phyloP scores from a whole-genome alignment of 2,113 vertebrate genomes.

The Xyrauchen texanus region DNA sequence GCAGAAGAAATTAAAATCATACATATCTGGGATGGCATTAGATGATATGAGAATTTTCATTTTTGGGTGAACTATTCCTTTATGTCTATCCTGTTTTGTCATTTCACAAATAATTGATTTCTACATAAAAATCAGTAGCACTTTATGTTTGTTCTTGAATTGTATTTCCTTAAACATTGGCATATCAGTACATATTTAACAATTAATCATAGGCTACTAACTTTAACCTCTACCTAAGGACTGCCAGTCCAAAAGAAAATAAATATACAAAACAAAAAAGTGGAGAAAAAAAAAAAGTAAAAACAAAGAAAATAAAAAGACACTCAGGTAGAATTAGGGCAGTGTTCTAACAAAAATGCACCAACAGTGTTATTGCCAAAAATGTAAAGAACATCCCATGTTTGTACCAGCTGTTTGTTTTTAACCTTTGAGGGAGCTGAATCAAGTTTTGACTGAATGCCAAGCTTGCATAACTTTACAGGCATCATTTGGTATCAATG shows the following conservation, averaged over 20 bases:
- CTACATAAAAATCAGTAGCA: conserved; percentile 55
- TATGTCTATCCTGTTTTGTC: conserved; percentile 22
- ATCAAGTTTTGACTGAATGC: conserved; percentile 26
- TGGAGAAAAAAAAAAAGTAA: neutral
- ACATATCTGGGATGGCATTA: no score
- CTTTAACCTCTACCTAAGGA: conserved; percentile 49
- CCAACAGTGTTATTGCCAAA: conserved; percentile 60
- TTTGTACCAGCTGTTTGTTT: conserved; percentile 7
- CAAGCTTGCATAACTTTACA: neutral
- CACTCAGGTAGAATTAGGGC: conserved; percentile 48
- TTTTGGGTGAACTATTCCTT: no score
- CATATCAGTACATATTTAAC: conserved; percentile 51
- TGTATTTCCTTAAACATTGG: conserved; percentile 46
- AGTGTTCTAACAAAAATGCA: conserved; percentile 40
- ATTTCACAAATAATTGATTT: conserved; percentile 52
- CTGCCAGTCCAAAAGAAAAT: conserved; percentile 34
- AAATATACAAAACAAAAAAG: neutral
- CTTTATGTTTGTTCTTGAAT: conserved; percentile 55
- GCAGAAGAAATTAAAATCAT: no score
- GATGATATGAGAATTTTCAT: no score
- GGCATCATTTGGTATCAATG: conserved; percentile 6
- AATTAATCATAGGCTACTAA: conserved; percentile 51
- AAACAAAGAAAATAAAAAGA: conserved; percentile 26
- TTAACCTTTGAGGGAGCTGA: conserved; percentile 10
- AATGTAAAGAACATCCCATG: conserved; percentile 38